These are phyloP conservation scores for Dasypogon diadema DNA, from an alignment of 2,888 invertebrate genomes.

Conservation along the genomic window DNA sequence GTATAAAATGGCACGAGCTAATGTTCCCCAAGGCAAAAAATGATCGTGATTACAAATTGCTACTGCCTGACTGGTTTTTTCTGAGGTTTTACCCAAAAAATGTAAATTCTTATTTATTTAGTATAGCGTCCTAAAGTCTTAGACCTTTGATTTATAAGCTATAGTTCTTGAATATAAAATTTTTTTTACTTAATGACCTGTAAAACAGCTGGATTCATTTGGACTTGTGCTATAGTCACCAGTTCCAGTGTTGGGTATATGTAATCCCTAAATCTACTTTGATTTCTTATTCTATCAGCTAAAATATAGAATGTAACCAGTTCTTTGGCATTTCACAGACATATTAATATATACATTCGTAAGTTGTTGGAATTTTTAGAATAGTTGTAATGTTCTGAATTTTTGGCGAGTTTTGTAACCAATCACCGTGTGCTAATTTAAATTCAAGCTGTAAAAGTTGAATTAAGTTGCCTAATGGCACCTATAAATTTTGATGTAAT, in stretches of 20 bases:
- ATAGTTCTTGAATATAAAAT: not conserved
- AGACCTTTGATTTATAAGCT: not conserved
- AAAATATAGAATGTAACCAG: not conserved
- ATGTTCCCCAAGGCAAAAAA: not conserved
- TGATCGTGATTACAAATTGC: not conserved
- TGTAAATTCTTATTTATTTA: slow-evolving; percentile 1
- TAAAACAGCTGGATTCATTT: not conserved
- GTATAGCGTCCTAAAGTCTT: not conserved
- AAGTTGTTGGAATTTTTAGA: not conserved
- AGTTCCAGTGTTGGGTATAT: not conserved
- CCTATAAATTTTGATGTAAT: slow-evolving; percentile 28
- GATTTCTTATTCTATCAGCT: not conserved
- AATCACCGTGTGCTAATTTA: not conserved
- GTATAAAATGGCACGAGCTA: slow-evolving; percentile 14
- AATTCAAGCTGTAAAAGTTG: slow-evolving; percentile 9
- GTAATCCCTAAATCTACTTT: not conserved
- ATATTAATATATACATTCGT: not conserved
- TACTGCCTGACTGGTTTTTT: not conserved
- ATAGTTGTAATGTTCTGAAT: not conserved
- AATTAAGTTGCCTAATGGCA: slow-evolving; percentile 28
- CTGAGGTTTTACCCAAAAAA: not conserved
- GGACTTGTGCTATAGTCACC: too few relatives aligned
- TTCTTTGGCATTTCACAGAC: not conserved
- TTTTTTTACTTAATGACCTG: not conserved
- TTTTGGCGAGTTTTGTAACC: not conserved